phyloP scores from a whole-genome alignment of 1,140 invertebrate species.

The Penaeus chinensis region DNA sequence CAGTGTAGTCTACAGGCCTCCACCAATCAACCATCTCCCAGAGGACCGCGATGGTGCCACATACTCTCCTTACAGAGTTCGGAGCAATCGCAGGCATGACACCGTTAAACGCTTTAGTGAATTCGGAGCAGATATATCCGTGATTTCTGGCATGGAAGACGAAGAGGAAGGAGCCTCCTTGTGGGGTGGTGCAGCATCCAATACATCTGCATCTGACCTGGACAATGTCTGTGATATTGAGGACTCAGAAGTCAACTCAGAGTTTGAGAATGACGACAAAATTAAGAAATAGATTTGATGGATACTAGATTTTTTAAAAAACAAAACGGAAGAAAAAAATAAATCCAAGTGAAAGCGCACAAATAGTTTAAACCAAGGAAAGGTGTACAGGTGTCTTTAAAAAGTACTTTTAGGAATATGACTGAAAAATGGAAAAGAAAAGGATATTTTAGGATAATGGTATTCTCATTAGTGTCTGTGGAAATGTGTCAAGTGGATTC shows the following conservation, averaged over 20 bases:
- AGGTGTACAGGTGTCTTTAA: neutral
- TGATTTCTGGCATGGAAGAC: constrained; percentile 66
- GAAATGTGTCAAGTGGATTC: neutral
- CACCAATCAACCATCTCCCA: constrained; percentile 45
- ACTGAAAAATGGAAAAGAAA: neutral
- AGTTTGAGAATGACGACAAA: constrained; percentile 61
- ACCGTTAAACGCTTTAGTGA: constrained; percentile 66
- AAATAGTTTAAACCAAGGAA: neutral
- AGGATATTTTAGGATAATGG: neutral
- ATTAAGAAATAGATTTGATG: constrained; percentile 5
- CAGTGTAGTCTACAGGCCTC: constrained; percentile 43
- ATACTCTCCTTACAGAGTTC: constrained; percentile 75
- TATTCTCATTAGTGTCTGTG: constrained; percentile 6
- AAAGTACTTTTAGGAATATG: neutral
- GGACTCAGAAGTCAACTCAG: constrained; percentile 78
- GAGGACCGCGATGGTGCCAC: constrained; percentile 54
- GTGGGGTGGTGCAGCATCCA: constrained; percentile 76
- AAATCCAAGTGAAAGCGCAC: constrained; percentile 4
- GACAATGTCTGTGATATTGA: constrained; percentile 90
- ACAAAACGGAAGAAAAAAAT: neutral
- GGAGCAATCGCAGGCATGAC: constrained; percentile 73
- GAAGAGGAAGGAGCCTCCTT: constrained; percentile 80
- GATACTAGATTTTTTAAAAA: neutral
- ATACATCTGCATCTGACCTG: constrained; percentile 83
- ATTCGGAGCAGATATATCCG: constrained; percentile 62